Conservation (phyloP, 2,113 vertebrate species). For the Brachirus orientalis region DNA sequence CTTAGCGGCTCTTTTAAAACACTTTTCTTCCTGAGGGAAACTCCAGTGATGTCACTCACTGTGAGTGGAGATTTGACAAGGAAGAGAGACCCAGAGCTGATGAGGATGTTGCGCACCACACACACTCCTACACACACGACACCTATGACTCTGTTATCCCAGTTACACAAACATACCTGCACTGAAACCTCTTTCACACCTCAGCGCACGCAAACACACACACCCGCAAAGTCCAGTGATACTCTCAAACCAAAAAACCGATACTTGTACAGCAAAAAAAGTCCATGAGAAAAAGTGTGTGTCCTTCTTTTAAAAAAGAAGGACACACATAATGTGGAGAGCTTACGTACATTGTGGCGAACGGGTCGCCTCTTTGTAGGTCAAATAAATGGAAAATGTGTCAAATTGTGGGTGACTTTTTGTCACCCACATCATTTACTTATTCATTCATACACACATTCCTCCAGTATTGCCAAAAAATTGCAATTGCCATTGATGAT, state of each 20-base stretch:
- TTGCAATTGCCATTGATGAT: not conserved
- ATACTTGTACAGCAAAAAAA: too few species aligned
- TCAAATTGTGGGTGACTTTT: not conserved
- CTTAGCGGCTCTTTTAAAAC: conserved; percentile 36
- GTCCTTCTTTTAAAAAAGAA: too few species aligned
- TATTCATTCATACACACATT: not conserved
- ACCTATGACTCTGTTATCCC: conserved; percentile 21
- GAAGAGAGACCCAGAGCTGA: conserved; percentile 48
- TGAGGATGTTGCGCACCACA: conserved; percentile 27
- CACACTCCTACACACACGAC: conserved; percentile 39
- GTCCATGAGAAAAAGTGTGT: too few species aligned
- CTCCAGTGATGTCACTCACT: conserved; percentile 78
- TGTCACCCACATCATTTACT: not conserved
- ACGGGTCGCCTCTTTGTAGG: not conserved
- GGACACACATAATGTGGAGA: not conserved
- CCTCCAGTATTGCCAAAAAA: not conserved
- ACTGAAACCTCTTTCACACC: conserved; percentile 4
- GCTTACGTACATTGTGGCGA: not conserved
- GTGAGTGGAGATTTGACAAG: conserved; percentile 42
- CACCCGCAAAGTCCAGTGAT: not conserved
- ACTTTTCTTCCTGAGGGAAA: conserved; percentile 59
- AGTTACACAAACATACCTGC: conserved; percentile 1
- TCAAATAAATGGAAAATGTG: not conserved
- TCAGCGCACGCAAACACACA: not conserved
- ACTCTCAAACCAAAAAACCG: too few species aligned